Conservation (phyloP, 2,797 vertebrate genomes). For the Orientallactaga sibirica region DNA sequence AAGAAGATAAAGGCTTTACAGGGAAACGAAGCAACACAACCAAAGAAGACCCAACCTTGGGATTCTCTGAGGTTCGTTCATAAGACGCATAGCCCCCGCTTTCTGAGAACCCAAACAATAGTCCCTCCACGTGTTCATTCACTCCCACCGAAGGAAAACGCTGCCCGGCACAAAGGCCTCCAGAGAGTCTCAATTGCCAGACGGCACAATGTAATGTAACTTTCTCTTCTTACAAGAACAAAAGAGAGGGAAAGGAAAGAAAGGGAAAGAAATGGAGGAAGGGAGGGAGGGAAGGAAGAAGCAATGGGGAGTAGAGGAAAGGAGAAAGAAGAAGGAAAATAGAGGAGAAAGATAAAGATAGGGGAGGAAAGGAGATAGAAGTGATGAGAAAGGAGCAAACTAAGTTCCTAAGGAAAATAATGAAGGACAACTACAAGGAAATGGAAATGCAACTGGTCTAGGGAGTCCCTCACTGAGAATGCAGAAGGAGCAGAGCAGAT, state of each 20-base stretch:
- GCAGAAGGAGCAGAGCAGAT: neutral
- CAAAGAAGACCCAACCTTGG: neutral
- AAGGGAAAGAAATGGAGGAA: neutral
- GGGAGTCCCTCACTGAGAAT: neutral
- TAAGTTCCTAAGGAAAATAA: neutral
- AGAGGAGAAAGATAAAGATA: no score
- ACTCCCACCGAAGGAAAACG: neutral
- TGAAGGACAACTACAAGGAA: neutral
- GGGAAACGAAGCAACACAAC: neutral
- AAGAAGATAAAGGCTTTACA: constrained; percentile 28
- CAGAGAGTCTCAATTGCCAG: neutral
- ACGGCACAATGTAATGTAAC: neutral
- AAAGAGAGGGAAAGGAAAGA: neutral
- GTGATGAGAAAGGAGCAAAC: neutral
- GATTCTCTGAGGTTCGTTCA: neutral
- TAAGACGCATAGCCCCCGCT: neutral
- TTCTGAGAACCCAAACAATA: constrained; percentile 40
- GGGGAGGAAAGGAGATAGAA: no score
- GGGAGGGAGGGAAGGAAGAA: neutral
- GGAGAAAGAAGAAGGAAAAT: neutral
- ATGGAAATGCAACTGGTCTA: neutral
- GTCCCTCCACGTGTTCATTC: neutral
- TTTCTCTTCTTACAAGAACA: constrained; percentile 41
- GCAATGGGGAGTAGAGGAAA: neutral
- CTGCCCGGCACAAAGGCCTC: neutral